Base-by-base conservation (phyloP, 2,113 vertebrate species). In the Pseudorhombus dupliciocellatus region DNA sequence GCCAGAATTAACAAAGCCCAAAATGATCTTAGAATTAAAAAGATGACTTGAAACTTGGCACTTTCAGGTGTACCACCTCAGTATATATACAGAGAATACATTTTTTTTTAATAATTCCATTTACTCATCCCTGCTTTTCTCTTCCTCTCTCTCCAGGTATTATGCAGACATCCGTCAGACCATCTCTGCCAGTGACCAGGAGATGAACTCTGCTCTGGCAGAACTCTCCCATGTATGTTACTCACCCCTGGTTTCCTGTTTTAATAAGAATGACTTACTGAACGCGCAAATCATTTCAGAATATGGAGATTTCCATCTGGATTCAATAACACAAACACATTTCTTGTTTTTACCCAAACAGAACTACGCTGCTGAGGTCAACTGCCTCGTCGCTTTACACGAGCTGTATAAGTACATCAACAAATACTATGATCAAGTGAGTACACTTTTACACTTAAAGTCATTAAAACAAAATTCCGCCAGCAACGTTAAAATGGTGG, bases 361-460 rank as follows among this genome's bases (percentile, higher is more conserved):
- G 97, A 99, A 98, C 92, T 96, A 95, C 79, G 94, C 96, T 53
- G 95, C 95, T 60, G 97, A 98, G 89, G 96, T 99, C 26, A 98
- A 98, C 91, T 96, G 94, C 12, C 89, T 96, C 14, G 97, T 98
- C 86, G 97, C 97, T 80, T 89, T 99, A 25, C 95, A 98, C 2
- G 97, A 98, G 81, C 90, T 99, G 82, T 98, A 99, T 94, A 98
- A 98, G 90, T 98, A 99, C 89, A 99, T 98, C 93, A 99, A 98
- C 93, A 99, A 98, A 75, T 98, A 98, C 88, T 98, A 99, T 1
- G 97, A 98, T 87, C 97, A 99, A 92, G 97, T 98, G 76, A 94
- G 95, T 89, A 51, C 18, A 54, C 40, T 14, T 42, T 42, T 42
- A 42, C 40, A 42, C 14, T 42, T 16, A 15, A 42, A 5, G 12